These are phyloP conservation scores for Danio jaintianensis DNA, from an alignment of 2,797 vertebrate genomes.

Conservation along the genomic window DNA sequence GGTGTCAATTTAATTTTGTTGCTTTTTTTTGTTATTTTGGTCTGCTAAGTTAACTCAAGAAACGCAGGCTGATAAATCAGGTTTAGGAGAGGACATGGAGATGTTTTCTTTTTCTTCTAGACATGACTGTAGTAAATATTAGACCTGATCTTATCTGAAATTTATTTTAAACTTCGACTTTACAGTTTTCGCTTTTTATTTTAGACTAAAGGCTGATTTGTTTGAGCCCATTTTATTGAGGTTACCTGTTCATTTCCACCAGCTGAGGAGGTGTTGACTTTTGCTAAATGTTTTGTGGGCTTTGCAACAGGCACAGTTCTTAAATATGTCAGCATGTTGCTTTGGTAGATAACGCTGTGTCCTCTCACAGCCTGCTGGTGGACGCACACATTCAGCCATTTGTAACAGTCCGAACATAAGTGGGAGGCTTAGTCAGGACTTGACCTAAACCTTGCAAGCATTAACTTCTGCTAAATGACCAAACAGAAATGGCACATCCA, in stretches of 20 bases:
- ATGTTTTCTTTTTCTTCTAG: conserved; percentile 13
- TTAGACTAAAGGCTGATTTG: conserved; percentile 51
- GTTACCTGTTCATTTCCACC: conserved; percentile 49
- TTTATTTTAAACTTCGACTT: conserved; percentile 7
- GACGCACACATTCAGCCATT: conserved; percentile 1
- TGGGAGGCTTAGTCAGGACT: conserved; percentile 28
- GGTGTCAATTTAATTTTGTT: conserved; percentile 12
- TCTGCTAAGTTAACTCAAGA: conserved; percentile 18
- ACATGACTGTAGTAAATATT: conserved; percentile 14
- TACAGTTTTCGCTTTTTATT: conserved; percentile 17
- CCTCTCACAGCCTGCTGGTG: conserved; percentile 6
- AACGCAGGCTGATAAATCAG: conserved; percentile 2
- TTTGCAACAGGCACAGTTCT: conserved; percentile 52
- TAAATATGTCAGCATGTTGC: conserved; percentile 40
- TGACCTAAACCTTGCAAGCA: conserved; percentile 35
- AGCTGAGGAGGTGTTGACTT: conserved; percentile 51
- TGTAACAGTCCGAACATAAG: not conserved
- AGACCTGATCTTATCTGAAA: not conserved
- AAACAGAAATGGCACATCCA: conserved; percentile 39
- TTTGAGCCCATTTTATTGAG: conserved; percentile 59
- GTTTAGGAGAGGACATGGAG: not conserved
- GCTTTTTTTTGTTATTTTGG: conserved; percentile 23
- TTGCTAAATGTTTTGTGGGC: conserved; percentile 37
- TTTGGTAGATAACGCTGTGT: conserved; percentile 32
- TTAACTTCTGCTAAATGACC: conserved; percentile 27